Percentiles rank a stretch among this genome's conserved stretches.
Conservation (phyloP, 2,113 vertebrate genomes). For the Prochilodus magdalenae region DNA sequence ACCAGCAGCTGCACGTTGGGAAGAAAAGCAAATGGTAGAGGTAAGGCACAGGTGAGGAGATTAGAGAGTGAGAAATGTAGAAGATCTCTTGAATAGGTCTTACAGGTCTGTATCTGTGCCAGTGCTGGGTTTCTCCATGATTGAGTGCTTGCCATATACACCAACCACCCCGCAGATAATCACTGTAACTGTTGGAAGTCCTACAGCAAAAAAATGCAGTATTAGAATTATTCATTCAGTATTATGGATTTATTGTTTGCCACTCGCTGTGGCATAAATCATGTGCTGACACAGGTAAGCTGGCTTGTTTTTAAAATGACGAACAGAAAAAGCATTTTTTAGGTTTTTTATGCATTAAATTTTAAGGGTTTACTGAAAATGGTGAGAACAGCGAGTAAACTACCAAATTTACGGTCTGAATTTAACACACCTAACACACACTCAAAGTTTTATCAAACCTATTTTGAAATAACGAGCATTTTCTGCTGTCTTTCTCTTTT, state of each 20-base stretch:
- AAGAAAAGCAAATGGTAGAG: background rate
- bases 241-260: no score
- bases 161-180: conserved; percentile 58
- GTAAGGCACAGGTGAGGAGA: background rate
- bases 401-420: no score
- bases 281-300: background rate
- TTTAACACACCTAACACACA: no score
- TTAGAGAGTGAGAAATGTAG: background rate
- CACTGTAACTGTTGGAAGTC: conserved; percentile 67
- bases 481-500: no score
- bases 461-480: no score
- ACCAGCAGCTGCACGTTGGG: conserved; percentile 68
- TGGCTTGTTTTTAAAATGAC: no score
- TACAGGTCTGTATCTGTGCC: conserved; percentile 64
- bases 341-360: no score
- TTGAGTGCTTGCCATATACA: conserved; percentile 64
- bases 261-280: no score
- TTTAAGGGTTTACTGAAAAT: no score
- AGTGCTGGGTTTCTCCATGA: background rate
- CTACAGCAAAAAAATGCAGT: conserved; percentile 52
- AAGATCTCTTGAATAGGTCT: conserved; percentile 39
- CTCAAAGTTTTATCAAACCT: no score
- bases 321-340: no score
- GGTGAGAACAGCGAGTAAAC: no score
- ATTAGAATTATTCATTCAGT: background rate